Percentiles rank a stretch among this genome's conserved stretches.
These are phyloP conservation scores for Tetraneura akinire DNA, from an alignment of 1,140 invertebrate genomes.

Conservation along the genomic window DNA sequence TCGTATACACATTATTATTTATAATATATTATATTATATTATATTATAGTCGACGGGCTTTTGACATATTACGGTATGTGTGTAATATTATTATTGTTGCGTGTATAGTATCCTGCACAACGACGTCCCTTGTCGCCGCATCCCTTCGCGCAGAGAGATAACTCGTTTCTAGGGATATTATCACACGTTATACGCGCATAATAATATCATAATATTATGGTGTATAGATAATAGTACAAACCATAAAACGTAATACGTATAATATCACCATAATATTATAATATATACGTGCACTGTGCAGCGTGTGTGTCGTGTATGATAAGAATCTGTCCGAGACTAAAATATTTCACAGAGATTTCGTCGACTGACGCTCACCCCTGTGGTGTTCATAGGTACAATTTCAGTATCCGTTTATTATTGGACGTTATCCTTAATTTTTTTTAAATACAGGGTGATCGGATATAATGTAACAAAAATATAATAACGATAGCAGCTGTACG, in stretches of 20 bases:
- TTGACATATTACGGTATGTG: too few relatives aligned
- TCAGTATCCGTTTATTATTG: background rate
- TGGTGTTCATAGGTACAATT: background rate
- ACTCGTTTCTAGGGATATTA: constrained; percentile 20
- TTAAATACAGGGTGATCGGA: too few relatives aligned
- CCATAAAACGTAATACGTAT: constrained; percentile 1
- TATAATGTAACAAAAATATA: too few relatives aligned
- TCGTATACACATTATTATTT: too few relatives aligned
- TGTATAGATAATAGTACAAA: too few relatives aligned
- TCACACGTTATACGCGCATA: constrained; percentile 7
- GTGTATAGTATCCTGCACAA: too few relatives aligned
- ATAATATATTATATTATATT: too few relatives aligned
- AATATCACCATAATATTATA: background rate
- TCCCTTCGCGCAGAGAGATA: background rate
- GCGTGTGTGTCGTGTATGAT: background rate
- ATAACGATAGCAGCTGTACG: too few relatives aligned
- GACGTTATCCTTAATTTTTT: background rate
- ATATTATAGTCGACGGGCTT: too few relatives aligned
- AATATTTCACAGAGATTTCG: constrained; percentile 20
- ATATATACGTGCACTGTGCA: too few relatives aligned
- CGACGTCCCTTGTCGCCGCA: too few relatives aligned
- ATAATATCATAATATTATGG: constrained; percentile 1
- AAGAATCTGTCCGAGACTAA: constrained; percentile 30
- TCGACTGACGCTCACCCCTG: background rate
- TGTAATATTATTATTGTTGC: too few relatives aligned